Conservation (phyloP, 2,888 invertebrate species). For the Smittia sp. region DNA sequence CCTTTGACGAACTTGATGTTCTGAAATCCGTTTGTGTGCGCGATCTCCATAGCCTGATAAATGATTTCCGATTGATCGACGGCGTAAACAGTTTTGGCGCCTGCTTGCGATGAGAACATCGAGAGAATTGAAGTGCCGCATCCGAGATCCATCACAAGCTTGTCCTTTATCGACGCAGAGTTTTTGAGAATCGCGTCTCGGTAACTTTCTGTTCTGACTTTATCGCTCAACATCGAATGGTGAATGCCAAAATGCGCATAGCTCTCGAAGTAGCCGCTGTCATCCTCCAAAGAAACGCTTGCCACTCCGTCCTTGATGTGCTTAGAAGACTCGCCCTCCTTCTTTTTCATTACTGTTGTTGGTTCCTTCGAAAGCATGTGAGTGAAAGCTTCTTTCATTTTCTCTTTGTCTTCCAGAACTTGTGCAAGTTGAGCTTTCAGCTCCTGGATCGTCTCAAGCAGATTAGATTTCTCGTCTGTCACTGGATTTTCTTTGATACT, state of each 20-base stretch:
- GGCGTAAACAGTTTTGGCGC: constrained; percentile 85
- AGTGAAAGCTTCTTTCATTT: constrained; percentile 62
- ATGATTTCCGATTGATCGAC: constrained; percentile 96
- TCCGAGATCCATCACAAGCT: constrained; percentile 90
- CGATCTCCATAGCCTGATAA: constrained; percentile 92
- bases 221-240: constrained; percentile 89
- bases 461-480: background rate
- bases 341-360: constrained; percentile 50
- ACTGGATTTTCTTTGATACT: background rate
- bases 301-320: constrained; percentile 48
- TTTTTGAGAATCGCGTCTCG: constrained; percentile 79
- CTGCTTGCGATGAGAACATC: constrained; percentile 96
- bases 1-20: constrained; percentile 79
- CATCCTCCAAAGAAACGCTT: constrained; percentile 61
- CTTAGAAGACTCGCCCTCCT: constrained; percentile 43
- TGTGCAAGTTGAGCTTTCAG: constrained; percentile 56
- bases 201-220: constrained; percentile 82
- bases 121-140: constrained; percentile 97
- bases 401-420: constrained; percentile 60
- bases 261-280: constrained; percentile 75
- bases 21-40: constrained; percentile 62
- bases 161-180: constrained; percentile 64
- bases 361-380: constrained; percentile 48
- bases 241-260: constrained; percentile 92
- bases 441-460: constrained; percentile 44